Evolutionary conservation across 2,113 vertebrate species (phyloP).

Genomic region (Hemiprocne comata): DNA sequence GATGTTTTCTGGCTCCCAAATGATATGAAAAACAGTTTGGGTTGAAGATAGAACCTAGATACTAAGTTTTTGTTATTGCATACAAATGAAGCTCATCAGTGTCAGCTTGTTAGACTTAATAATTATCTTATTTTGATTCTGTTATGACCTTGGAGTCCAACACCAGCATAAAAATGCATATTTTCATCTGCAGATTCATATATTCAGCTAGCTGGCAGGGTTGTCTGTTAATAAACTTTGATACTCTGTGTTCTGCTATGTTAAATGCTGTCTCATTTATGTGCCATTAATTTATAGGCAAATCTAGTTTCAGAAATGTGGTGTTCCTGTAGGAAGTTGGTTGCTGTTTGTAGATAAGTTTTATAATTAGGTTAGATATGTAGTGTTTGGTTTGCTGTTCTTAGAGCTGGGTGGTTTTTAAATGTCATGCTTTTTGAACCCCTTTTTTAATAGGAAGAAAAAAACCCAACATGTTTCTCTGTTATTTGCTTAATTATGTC

Average conservation of each 20-base stretch:
- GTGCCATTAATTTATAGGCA: not conserved
- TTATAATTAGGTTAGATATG: not conserved
- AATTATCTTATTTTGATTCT: conserved; percentile 33
- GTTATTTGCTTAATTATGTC: not conserved
- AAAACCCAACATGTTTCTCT: rapidly evolving
- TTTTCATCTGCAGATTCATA: not conserved
- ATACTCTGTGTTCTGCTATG: not conserved
- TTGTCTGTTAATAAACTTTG: not conserved
- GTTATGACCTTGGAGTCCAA: conserved; percentile 4
- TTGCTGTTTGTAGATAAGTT: not conserved
- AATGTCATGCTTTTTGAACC: not conserved
- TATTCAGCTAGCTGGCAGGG: not conserved
- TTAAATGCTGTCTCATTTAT: not conserved
- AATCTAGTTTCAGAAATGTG: not conserved
- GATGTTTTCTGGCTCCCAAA: conserved; percentile 12
- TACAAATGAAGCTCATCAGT: conserved; percentile 14
- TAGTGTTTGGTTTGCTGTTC: not conserved
- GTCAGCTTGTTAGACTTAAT: conserved; percentile 12
- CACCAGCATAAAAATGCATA: not conserved
- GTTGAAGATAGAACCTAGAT: not conserved
- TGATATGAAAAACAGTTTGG: conserved; percentile 38
- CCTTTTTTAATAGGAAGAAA: not conserved
- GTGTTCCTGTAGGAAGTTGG: not conserved
- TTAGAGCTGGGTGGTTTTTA: not conserved
- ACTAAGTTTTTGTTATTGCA: not conserved